Conservation (phyloP, 2,888 invertebrate genomes). For the Cordylochernes scorpioides region DNA sequence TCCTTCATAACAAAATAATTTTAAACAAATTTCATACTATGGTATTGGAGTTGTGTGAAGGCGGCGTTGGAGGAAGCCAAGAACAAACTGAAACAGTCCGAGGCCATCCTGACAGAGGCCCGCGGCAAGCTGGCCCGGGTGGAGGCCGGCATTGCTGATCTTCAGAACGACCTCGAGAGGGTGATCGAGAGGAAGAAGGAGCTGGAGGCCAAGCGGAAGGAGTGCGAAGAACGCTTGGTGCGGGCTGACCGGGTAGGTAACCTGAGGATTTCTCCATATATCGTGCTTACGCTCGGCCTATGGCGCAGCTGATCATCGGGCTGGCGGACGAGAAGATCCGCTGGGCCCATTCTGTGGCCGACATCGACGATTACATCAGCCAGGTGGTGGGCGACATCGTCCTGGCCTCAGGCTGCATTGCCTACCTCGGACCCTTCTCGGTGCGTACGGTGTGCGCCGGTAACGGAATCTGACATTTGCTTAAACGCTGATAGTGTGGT, state of each 20-base stretch:
- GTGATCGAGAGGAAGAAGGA: conserved; percentile 23
- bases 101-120: background rate
- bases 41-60: too few relatives aligned
- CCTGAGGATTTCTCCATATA: background rate
- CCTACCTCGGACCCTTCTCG: conserved; percentile 24
- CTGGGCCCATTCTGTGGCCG: conserved; percentile 22
- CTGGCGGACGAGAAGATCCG: conserved; percentile 24
- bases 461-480: too few relatives aligned
- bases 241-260: conserved; percentile 22
- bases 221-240: conserved; percentile 21
- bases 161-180: conserved; percentile 23
- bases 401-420: conserved; percentile 25
- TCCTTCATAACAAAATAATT: too few relatives aligned
- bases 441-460: background rate
- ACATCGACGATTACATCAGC: conserved; percentile 15
- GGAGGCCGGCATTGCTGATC: conserved; percentile 21
- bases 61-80: conserved; percentile 17
- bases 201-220: conserved; percentile 21
- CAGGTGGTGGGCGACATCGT: conserved; percentile 37
- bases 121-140: conserved; percentile 20
- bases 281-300: too few relatives aligned
- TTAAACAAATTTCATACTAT: too few relatives aligned
- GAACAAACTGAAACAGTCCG: conserved; percentile 20
- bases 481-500: too few relatives aligned
- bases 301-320: conserved; percentile 20